A percentile compares a stretch with the other conserved stretches of the same genome.
phyloP scores from a whole-genome alignment of 2,113 vertebrate genomes.

The Nematolebias whitei region DNA sequence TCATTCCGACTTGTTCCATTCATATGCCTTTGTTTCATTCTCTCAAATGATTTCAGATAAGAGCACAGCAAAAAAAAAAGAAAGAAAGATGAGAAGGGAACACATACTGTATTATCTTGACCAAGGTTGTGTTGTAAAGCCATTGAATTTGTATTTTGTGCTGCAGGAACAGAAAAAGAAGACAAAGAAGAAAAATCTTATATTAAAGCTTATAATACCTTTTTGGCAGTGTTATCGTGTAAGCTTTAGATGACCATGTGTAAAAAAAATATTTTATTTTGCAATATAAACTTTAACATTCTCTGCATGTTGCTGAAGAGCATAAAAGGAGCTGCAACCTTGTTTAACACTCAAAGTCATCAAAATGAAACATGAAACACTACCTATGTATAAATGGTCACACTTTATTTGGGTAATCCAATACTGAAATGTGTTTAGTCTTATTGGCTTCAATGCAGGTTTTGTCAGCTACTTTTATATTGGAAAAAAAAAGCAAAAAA shows the following conservation, averaged over 20 bases:
- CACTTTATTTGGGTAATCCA: slow-evolving; percentile 48
- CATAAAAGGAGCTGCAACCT: slow-evolving; percentile 40
- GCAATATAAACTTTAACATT: slow-evolving; percentile 30
- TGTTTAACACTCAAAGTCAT: slow-evolving; percentile 35
- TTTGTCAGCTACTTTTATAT: slow-evolving; percentile 22
- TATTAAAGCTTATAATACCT: slow-evolving; percentile 69
- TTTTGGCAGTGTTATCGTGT: slow-evolving; percentile 64
- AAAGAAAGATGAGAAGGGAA: slow-evolving; percentile 38
- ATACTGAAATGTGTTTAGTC: slow-evolving; percentile 32
- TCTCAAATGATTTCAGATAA: slow-evolving; percentile 61
- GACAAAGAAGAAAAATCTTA: slow-evolving; percentile 44
- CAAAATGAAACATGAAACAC: slow-evolving; percentile 54
- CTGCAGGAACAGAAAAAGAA: slow-evolving; percentile 24
- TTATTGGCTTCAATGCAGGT: slow-evolving; percentile 15
- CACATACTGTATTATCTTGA: slow-evolving; percentile 47
- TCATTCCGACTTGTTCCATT: slow-evolving; percentile 32
- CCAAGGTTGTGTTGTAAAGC: slow-evolving; percentile 65
- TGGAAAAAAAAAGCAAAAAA: background rate
- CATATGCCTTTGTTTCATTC: slow-evolving; percentile 59
- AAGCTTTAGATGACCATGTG: slow-evolving; percentile 57
- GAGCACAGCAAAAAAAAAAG: slow-evolving; percentile 64
- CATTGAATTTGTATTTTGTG: slow-evolving; percentile 70
- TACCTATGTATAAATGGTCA: slow-evolving; percentile 56
- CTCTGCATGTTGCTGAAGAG: slow-evolving; percentile 55
- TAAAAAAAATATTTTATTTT: slow-evolving; percentile 50